phyloP scores from a whole-genome alignment of 2,888 invertebrate genomes.

The Macrosoma leucophasiata region DNA sequence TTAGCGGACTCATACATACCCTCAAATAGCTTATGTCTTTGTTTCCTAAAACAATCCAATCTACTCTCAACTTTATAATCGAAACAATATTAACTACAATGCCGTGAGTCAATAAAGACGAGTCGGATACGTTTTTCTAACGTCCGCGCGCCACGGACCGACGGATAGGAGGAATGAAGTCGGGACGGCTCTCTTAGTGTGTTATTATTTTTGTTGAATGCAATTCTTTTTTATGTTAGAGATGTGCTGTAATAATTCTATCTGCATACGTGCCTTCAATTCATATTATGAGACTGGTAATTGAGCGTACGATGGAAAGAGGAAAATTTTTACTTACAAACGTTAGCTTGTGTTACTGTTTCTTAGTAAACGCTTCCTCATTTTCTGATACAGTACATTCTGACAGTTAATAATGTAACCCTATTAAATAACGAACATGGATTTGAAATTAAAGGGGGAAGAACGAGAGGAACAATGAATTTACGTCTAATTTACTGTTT shows the following conservation, averaged over 20 bases:
- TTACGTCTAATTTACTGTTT: conserved; percentile 25
- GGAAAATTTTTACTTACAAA: conserved; percentile 1
- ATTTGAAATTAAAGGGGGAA: conserved; percentile 16
- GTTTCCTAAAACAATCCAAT: no score
- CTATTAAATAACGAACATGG: conserved; percentile 5
- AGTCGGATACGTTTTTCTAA: no score
- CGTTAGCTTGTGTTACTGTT: no score
- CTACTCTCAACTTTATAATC: no score
- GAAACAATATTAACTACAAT: no score
- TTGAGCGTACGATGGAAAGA: not conserved
- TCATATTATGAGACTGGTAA: conserved; percentile 4
- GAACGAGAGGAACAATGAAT: conserved; percentile 20
- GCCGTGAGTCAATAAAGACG: no score
- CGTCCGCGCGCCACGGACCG: conserved; percentile 47
- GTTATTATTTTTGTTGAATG: conserved; percentile 34
- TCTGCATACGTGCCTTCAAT: conserved; percentile 14
- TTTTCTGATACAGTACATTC: no score
- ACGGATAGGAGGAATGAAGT: conserved; percentile 52
- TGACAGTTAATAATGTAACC: no score
- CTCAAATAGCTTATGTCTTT: conserved; percentile 26
- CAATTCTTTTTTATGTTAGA: conserved; percentile 27
- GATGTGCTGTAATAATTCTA: conserved; percentile 15
- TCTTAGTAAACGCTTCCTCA: no score
- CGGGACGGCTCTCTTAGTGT: conserved; percentile 41
- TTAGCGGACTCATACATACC: conserved; percentile 40